A percentile compares a stretch with the other conserved stretches of the same genome.
These are phyloP conservation scores for Takifugu bimaculatus DNA, from an alignment of 2,113 vertebrate genomes.

Conservation along the genomic window DNA sequence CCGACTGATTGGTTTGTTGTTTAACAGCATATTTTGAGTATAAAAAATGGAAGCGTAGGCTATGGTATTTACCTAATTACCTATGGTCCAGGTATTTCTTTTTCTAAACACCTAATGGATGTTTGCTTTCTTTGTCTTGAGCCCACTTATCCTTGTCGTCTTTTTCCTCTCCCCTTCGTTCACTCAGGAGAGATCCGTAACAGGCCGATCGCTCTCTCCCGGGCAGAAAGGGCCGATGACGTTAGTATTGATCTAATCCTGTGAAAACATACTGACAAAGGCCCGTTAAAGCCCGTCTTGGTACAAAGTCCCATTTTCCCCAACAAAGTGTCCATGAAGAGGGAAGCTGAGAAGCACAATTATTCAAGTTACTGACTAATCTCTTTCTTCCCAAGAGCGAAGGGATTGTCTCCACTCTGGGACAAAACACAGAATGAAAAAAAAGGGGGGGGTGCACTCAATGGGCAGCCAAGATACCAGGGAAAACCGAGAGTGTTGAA, in stretches of 20 bases:
- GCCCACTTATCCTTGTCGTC: constrained; percentile 18
- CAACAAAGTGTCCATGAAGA: constrained; percentile 16
- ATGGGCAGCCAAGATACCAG: constrained; percentile 34
- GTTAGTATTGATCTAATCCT: constrained; percentile 49
- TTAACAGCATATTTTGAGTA: too few relatives aligned
- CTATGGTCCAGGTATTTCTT: not conserved
- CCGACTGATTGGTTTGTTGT: not conserved
- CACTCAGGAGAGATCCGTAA: constrained; percentile 7
- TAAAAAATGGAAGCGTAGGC: not conserved
- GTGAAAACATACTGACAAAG: constrained; percentile 47
- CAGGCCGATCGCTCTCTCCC: constrained; percentile 39
- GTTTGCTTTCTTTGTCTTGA: not conserved
- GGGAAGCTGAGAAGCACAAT: constrained; percentile 17
- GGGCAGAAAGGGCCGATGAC: constrained; percentile 23
- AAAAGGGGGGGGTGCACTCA: constrained; percentile 12
- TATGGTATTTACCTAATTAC: too few relatives aligned
- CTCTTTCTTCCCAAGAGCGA: constrained; percentile 6
- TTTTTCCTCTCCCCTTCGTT: constrained; percentile 6
- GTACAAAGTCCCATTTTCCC: constrained; percentile 22
- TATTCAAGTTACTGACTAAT: constrained; percentile 33
- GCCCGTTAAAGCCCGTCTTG: constrained; percentile 15
- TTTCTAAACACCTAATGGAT: constrained; percentile 2
- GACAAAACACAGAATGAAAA: constrained; percentile 22
- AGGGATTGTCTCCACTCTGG: constrained; percentile 15
- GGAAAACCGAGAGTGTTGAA: constrained; percentile 30